phyloP scores from a whole-genome alignment of 2,797 vertebrate genomes.

The Gobio occitaniae region DNA sequence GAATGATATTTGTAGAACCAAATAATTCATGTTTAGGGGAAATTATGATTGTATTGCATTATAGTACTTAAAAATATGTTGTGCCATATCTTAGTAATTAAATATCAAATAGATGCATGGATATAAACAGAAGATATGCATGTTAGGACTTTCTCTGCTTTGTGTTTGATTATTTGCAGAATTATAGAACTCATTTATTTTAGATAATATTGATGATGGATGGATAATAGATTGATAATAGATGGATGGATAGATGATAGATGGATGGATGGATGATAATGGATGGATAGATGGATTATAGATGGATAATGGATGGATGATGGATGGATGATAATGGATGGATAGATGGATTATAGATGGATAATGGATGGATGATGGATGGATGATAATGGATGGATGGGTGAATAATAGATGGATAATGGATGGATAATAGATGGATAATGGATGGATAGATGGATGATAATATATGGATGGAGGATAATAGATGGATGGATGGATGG shows the following conservation, averaged over 20 bases:
- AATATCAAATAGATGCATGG: not conserved
- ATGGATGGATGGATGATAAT: too few relatives aligned
- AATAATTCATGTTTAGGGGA: not conserved
- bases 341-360: too few relatives aligned
- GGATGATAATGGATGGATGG: too few relatives aligned
- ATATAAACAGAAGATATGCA: not conserved
- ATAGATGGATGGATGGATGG: too few relatives aligned
- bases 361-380: not conserved
- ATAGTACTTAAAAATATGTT: not conserved
- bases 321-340: not conserved
- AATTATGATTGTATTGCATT: not conserved
- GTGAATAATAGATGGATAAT: too few relatives aligned
- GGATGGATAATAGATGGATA: not conserved
- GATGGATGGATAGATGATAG: not conserved
- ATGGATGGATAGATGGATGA: not conserved
- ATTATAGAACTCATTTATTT: not conserved
- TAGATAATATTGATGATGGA: not conserved
- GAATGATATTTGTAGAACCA: not conserved
- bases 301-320: not conserved
- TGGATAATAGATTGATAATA: not conserved
- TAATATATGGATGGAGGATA: too few relatives aligned
- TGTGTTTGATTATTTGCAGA: not conserved
- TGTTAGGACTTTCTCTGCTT: not conserved
- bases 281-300: too few relatives aligned
- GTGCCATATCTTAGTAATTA: not conserved